These are phyloP conservation scores for Dryobota labecula DNA, from an alignment of 2,888 invertebrate genomes.

Conservation along the genomic window DNA sequence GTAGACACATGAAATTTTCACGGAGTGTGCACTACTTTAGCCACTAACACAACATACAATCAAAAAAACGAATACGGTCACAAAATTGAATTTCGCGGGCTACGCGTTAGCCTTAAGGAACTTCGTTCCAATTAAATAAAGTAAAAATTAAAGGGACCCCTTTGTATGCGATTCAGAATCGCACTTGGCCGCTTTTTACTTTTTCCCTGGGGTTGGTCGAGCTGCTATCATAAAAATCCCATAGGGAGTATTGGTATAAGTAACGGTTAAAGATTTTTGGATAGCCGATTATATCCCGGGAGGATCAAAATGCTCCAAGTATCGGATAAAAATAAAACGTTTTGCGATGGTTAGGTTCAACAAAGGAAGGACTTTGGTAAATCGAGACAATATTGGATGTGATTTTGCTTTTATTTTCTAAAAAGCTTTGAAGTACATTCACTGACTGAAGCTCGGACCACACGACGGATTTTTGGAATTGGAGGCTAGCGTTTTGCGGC, in stretches of 20 bases:
- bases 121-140: too few relatives aligned
- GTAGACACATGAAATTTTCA: background rate
- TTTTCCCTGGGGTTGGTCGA: background rate
- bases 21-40: background rate
- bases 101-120: too few relatives aligned
- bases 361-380: slow-evolving; percentile 13
- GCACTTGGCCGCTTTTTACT: background rate
- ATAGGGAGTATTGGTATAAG: slow-evolving; percentile 7
- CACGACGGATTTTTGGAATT: background rate
- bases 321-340: slow-evolving; percentile 25
- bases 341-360: slow-evolving; percentile 17
- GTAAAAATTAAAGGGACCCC: background rate
- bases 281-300: slow-evolving; percentile 14
- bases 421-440: slow-evolving; percentile 4
- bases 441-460: too few relatives aligned
- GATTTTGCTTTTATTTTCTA: slow-evolving; percentile 34
- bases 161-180: too few relatives aligned
- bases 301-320: slow-evolving; percentile 10
- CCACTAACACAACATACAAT: background rate
- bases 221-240: slow-evolving; percentile 11
- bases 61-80: too few relatives aligned
- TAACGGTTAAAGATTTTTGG: slow-evolving; percentile 25
- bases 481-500: background rate
- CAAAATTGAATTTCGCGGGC: too few relatives aligned
- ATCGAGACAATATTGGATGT: slow-evolving; percentile 27